Base-by-base conservation (phyloP, 2,888 invertebrate genomes). In the Tupiocoris notatus region DNA sequence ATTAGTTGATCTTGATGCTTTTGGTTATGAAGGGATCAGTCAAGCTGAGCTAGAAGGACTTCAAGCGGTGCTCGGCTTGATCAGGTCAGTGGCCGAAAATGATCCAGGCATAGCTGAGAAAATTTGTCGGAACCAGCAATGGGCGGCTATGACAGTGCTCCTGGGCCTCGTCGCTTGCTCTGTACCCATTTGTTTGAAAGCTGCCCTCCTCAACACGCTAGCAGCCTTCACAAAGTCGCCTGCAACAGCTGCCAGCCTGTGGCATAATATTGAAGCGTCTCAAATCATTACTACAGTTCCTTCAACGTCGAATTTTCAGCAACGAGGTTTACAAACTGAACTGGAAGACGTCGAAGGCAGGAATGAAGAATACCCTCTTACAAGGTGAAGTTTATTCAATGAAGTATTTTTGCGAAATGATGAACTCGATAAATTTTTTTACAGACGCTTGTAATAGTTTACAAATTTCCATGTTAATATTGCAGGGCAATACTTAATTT, bases 341-440 rank as follows among this genome's bases (percentile, higher is more conserved):
- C 86, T 98, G 24, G 94, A 94, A 79, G 96, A 98, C 86, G 91
- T 95, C 75, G 98, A 98, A 84, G 91, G 94, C 2, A 88, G 96
- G 63, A 89, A 91, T 83, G 97, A 97, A 83, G 92, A 93, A 80
- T 98, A 95, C 86, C 94, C 95, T 0, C 85, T 98, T 78, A 94
- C 95, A 0, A 88, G 61, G 70, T 70, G n/a, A n/a, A n/a, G n/a
- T n/a, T n/a, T n/a, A n/a, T n/a, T n/a, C n/a, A n/a, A n/a, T n/a
- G n/a, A n/a, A n/a, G n/a, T n/a, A n/a, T n/a, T n/a, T n/a, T n/a
- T n/a, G n/a, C n/a, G n/a, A n/a, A n/a, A n/a, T n/a, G n/a, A n/a
- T n/a, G n/a, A n/a, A n/a, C n/a, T n/a, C n/a, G n/a, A n/a, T n/a
- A n/a, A n/a, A n/a, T n/a, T n/a, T n/a, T n/a, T n/a, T n/a, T n/a